These are phyloP conservation scores for Azemiops feae DNA, from an alignment of 2,113 vertebrate species.

Conservation along the genomic window DNA sequence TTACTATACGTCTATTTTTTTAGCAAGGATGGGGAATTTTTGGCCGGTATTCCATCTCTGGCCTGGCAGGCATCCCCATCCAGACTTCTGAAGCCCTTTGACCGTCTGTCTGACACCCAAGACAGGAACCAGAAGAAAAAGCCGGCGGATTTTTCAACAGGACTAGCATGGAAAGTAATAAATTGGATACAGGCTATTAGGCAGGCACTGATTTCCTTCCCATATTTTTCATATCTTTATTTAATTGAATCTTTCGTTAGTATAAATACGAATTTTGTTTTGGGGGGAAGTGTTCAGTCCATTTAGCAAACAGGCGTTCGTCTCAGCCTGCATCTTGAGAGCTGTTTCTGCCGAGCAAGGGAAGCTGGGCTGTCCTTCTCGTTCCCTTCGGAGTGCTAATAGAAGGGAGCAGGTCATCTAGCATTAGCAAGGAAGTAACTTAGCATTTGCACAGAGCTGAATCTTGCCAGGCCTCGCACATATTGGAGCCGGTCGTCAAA, in stretches of 20 bases:
- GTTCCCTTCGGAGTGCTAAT: conserved; percentile 79
- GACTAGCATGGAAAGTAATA: conserved; percentile 74
- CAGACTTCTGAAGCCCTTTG: not conserved
- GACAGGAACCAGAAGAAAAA: conserved; percentile 43
- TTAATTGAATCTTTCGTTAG: conserved; percentile 85
- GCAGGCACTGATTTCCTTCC: conserved; percentile 75
- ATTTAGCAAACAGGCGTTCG: conserved; percentile 66
- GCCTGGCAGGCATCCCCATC: not conserved
- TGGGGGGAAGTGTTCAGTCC: conserved; percentile 51
- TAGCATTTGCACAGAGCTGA: conserved; percentile 95
- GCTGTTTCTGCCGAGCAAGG: conserved; percentile 52
- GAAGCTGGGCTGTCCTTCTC: conserved; percentile 64
- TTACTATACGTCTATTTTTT: not conserved
- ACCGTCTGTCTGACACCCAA: not conserved
- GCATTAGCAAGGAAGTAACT: conserved; percentile 95
- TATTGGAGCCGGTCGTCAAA: conserved; percentile 97
- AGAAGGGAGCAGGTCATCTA: conserved; percentile 95
- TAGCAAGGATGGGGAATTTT: not conserved
- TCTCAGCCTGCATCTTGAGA: conserved; percentile 43
- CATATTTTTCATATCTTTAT: conserved; percentile 76
- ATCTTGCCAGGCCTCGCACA: conserved; percentile 92
- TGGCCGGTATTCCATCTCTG: not conserved
- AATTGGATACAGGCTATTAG: conserved; percentile 76
- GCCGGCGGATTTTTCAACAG: conserved; percentile 35
- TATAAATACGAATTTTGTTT: conserved; percentile 74